Conservation (phyloP, 2,113 vertebrate genomes). For the Caretta caretta region DNA sequence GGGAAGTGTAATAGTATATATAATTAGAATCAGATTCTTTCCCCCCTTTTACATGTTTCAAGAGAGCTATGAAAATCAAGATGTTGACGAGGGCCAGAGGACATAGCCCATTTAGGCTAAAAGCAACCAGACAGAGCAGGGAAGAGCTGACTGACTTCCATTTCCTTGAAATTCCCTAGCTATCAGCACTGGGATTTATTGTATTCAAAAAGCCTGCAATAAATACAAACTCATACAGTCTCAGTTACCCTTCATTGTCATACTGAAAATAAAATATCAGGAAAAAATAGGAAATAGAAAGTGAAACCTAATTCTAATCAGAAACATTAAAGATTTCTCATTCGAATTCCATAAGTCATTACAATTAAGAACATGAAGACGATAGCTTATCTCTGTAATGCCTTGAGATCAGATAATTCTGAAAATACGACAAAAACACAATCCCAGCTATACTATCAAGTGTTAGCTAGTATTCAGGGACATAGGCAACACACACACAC, state of each 20-base stretch:
- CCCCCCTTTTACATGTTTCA: neutral
- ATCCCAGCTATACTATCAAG: neutral
- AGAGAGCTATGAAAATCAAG: neutral
- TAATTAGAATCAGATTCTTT: neutral
- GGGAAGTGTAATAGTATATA: accelerated
- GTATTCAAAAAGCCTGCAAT: accelerated
- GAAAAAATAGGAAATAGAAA: neutral
- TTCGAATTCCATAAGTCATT: neutral
- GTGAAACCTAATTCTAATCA: neutral
- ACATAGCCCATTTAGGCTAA: accelerated
- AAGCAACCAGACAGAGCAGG: neutral
- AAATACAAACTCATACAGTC: neutral
- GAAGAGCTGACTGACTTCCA: neutral
- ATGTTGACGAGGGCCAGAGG: neutral
- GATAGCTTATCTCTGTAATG: neutral
- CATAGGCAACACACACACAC: neutral
- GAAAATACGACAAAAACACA: neutral
- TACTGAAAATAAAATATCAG: neutral
- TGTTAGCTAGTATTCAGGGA: neutral
- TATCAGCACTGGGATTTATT: neutral
- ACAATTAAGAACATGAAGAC: neutral
- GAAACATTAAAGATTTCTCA: neutral
- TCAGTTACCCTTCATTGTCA: neutral
- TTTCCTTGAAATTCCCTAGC: neutral
- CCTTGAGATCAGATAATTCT: accelerated